A percentile compares a stretch with the other conserved stretches of the same genome.
These are phyloP conservation scores for Schrankia costaestrigalis DNA, from an alignment of 2,888 invertebrate genomes.

Conservation along the genomic window DNA sequence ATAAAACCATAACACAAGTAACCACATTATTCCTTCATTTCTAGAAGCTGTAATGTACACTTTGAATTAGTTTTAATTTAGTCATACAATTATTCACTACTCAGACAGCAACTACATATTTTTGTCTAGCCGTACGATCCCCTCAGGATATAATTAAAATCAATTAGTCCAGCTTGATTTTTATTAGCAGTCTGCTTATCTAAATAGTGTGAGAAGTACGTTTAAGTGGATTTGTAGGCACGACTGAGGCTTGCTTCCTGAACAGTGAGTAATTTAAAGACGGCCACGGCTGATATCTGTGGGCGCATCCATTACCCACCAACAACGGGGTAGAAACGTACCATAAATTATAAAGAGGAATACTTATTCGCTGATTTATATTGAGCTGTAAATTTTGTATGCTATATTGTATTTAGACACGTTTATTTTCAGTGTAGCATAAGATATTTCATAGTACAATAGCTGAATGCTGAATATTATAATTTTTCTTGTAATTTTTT, in stretches of 20 bases:
- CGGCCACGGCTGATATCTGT: constrained; percentile 70
- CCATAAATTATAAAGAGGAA: constrained; percentile 70
- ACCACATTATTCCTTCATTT: no score
- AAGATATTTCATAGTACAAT: no score
- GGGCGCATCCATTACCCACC: constrained; percentile 71
- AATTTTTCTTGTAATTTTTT: no score
- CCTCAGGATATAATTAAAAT: constrained; percentile 56
- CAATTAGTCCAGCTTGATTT: constrained; percentile 65
- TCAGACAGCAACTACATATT: no score
- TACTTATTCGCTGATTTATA: constrained; percentile 74
- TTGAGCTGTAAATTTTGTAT: constrained; percentile 60
- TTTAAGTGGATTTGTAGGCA: constrained; percentile 69
- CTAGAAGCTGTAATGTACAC: no score
- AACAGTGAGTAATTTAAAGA: constrained; percentile 74
- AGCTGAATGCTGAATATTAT: no score
- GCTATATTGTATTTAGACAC: constrained; percentile 36
- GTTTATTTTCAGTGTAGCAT: constrained; percentile 15
- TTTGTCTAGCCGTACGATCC: neutral
- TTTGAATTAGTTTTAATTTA: no score
- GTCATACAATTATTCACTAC: no score
- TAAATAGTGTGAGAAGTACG: constrained; percentile 69
- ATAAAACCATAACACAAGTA: no score
- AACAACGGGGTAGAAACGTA: constrained; percentile 63
- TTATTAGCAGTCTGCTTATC: constrained; percentile 59
- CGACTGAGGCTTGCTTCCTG: constrained; percentile 66